These are phyloP conservation scores for Hycleus phaleratus DNA, from an alignment of 1,140 invertebrate genomes.

Conservation along the genomic window DNA sequence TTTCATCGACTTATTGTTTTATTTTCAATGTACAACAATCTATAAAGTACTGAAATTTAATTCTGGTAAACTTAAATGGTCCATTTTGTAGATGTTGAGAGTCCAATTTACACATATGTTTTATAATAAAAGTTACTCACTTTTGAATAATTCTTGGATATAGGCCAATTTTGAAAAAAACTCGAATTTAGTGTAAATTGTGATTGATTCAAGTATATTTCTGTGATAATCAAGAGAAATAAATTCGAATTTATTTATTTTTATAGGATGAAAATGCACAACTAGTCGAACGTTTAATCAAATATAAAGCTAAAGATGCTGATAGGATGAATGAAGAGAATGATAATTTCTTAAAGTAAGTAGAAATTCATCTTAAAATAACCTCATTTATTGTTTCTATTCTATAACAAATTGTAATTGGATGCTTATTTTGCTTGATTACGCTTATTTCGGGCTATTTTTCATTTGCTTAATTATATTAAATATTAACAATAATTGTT, in stretches of 20 bases:
- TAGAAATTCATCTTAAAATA: slow-evolving; percentile 15
- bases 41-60: too few species aligned
- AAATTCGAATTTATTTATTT: neutral
- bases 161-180: neutral
- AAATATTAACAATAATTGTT: neutral
- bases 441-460: neutral
- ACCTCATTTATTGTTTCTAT: slow-evolving; percentile 5
- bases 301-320: slow-evolving; percentile 87
- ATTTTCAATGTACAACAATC: too few species aligned
- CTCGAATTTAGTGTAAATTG: too few species aligned
- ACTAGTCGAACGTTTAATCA: slow-evolving; percentile 79
- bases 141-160: too few species aligned
- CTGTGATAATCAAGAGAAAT: too few species aligned
- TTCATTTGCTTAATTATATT: neutral
- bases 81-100: too few species aligned
- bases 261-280: slow-evolving; percentile 83
- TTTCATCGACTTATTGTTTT: too few species aligned
- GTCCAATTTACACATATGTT: neutral
- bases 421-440: neutral
- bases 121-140: neutral
- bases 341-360: slow-evolving; percentile 82
- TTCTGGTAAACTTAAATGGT: too few species aligned
- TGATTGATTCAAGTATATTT: neutral
- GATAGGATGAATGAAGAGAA: slow-evolving; percentile 92
- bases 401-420: neutral